Percentiles rank a stretch among this genome's conserved stretches.
These are phyloP conservation scores for Eledona agricola DNA, from an alignment of 2,888 invertebrate genomes.

Conservation along the genomic window DNA sequence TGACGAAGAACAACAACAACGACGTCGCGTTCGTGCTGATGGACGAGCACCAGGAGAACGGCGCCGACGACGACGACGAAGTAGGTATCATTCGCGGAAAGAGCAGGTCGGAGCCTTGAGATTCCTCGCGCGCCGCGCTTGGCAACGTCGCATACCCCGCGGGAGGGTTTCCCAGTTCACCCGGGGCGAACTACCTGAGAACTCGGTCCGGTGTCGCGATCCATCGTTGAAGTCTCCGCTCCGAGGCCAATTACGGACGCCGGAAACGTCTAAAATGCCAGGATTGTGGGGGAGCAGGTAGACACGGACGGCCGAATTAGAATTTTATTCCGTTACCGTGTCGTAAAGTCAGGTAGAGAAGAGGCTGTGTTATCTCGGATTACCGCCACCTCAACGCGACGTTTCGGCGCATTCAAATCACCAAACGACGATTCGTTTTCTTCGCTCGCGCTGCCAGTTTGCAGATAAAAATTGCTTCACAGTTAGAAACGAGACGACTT, in stretches of 20 bases:
- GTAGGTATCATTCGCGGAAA: slow-evolving; percentile 50
- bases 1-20: slow-evolving; percentile 58
- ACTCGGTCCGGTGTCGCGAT: slow-evolving; percentile 49
- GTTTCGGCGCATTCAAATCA: no score
- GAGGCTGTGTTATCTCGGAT: slow-evolving; percentile 22
- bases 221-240: slow-evolving; percentile 47
- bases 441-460: no score
- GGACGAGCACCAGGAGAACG: slow-evolving; percentile 57
- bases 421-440: no score
- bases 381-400: slow-evolving; percentile 8
- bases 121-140: slow-evolving; percentile 28
- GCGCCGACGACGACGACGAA: slow-evolving; percentile 57
- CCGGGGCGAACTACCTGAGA: slow-evolving; percentile 57
- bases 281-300: slow-evolving; percentile 16
- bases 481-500: no score
- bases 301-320: slow-evolving; percentile 4
- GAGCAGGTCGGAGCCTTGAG: slow-evolving; percentile 20
- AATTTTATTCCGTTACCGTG: slow-evolving; percentile 20
- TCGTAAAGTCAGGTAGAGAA: slow-evolving; percentile 26
- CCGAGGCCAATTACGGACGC: no score
- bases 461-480: no score
- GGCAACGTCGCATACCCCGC: slow-evolving; percentile 54
- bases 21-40: slow-evolving; percentile 64
- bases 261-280: slow-evolving; percentile 19
- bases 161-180: slow-evolving; percentile 62